phyloP scores from a whole-genome alignment of 2,888 invertebrate genomes.

The Megaustenia siamemsis region DNA sequence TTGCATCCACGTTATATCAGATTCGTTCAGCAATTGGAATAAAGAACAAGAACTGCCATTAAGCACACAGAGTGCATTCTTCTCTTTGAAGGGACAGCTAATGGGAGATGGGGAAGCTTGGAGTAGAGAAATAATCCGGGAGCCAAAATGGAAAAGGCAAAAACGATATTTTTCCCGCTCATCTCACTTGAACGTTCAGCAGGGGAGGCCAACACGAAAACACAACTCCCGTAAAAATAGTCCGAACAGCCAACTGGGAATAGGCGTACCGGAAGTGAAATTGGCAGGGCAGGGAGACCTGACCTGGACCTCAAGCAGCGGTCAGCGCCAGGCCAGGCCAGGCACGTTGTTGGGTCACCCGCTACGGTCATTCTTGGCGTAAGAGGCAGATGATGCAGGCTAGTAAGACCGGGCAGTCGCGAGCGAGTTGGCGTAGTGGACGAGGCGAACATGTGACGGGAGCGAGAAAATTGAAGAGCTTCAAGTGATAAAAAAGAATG shows the following conservation, averaged over 20 bases:
- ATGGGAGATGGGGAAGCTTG: constrained; percentile 4
- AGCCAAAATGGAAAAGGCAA: constrained; percentile 34
- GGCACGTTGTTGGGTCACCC: constrained; percentile 34
- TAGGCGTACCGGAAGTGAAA: constrained; percentile 39
- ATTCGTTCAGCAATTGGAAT: constrained; percentile 5
- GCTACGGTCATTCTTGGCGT: constrained; percentile 37
- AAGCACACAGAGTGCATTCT: constrained; percentile 9
- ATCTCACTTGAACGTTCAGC: not conserved
- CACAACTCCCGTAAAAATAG: not conserved
- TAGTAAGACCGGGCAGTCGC: constrained; percentile 18
- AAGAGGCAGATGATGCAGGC: constrained; percentile 44
- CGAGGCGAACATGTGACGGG: constrained; percentile 8
- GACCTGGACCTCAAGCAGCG: constrained; percentile 32
- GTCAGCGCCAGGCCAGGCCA: constrained; percentile 43
- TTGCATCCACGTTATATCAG: not conserved
- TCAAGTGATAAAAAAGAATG: constrained; percentile 9
- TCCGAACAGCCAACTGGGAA: constrained; percentile 33
- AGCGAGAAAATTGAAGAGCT: not conserved
- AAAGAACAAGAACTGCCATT: constrained; percentile 6
- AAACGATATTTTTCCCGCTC: not conserved
- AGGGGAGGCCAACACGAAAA: constrained; percentile 10
- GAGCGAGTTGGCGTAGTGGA: constrained; percentile 11
- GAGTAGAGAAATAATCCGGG: constrained; percentile 20
- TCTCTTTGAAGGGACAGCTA: constrained; percentile 33
- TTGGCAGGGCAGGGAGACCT: constrained; percentile 41